Base-by-base conservation (phyloP, 1,140 invertebrate genomes). In the Leptinotarsa texana region DNA sequence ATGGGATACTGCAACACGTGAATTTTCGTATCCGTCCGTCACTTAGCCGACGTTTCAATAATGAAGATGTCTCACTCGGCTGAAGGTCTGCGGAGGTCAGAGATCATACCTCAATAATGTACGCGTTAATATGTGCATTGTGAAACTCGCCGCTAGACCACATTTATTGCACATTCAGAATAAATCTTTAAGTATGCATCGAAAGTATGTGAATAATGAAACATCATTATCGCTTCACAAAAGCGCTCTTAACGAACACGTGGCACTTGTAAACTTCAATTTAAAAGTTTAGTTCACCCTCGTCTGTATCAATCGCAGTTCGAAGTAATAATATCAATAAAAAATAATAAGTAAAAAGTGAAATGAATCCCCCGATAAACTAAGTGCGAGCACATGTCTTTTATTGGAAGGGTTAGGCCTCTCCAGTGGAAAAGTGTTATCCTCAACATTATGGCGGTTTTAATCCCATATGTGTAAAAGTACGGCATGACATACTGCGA, bases 91-190 rank as follows among this genome's bases (percentile, higher is more conserved):
- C 51, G 15, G 51, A 33, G 63, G 63, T 66, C 63, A 66, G 17
- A 66, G 63, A 17, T 66, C 63, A 33, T 33, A 66, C 63, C 63
- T 66, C 63, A 66, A 66, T 66, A 66, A 33, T 66, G 63, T 33
- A 66, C 63, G 15, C 63, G 63, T 66, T 66, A 66, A 66, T 66
- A 66, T 24, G 63, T 66, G 13, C 63, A 24, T 66, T 66, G 63
- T 66, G n/a, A 66, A 21, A 33, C n/a, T 33, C 24, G 13, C 63
- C 22, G 17, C 27, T 57, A 18, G 17, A 57, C 13, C n/a, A 57
- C 51, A 18, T n/a, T 57, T 42, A 42, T 42, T 42, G 33, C 33
- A 42, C 33, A 42, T 42, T 42, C 33, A 42, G 33, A 42, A 42
- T 42, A 42, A 42, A 42, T 42, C 8, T 42, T 8, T 5, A 42